Percentiles rank a stretch among this genome's conserved stretches.
These are phyloP conservation scores for Tragopan temminckii DNA, from an alignment of 2,797 vertebrate species.

Conservation along the genomic window DNA sequence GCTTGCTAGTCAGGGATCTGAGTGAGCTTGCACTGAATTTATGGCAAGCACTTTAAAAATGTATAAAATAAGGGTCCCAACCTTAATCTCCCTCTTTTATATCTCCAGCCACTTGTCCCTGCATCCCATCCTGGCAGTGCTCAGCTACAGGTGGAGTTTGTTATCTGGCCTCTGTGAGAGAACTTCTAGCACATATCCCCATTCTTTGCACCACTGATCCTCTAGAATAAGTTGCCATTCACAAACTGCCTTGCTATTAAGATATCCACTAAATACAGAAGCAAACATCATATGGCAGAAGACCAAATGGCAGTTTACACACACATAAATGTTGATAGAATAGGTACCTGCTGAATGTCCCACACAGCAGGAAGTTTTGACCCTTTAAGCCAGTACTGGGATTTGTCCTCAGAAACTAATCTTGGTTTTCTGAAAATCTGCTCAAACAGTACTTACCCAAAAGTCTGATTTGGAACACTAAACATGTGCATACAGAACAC, in stretches of 20 bases:
- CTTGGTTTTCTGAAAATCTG: not conserved
- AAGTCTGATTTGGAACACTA: not conserved
- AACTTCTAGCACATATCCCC: not conserved
- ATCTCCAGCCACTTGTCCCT: accelerated
- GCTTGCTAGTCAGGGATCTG: not conserved
- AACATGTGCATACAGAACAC: not conserved
- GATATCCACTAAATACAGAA: not conserved
- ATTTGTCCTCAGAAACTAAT: not conserved
- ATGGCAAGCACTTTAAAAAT: not conserved
- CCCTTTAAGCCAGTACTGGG: not conserved
- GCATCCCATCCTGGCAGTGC: not conserved
- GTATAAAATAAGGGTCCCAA: not conserved
- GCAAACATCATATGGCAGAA: not conserved
- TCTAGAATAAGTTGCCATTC: not conserved
- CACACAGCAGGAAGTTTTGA: not conserved
- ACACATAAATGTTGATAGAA: not conserved
- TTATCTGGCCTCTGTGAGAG: not conserved
- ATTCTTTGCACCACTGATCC: not conserved
- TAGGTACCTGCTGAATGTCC: not conserved
- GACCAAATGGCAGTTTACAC: not conserved
- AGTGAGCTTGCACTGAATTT: not conserved
- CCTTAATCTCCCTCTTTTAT: not conserved
- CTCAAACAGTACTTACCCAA: not conserved
- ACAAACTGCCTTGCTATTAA: not conserved
- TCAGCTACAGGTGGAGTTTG: not conserved